Conservation (phyloP, 2,797 vertebrate genomes). For the Channa striata region DNA sequence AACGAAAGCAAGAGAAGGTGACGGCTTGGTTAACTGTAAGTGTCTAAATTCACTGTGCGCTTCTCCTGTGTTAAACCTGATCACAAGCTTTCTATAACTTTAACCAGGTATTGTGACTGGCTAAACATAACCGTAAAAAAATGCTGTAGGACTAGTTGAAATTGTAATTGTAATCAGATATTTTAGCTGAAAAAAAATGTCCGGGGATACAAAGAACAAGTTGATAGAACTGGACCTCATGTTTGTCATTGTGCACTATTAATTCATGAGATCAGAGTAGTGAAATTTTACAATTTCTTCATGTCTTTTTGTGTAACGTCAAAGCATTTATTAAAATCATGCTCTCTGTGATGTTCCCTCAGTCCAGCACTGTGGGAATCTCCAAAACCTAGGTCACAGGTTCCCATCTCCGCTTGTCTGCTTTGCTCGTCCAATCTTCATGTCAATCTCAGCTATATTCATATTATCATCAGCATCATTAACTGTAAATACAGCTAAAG, state of each 20-base stretch:
- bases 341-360: neutral
- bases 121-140: no score
- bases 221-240: neutral
- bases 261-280: neutral
- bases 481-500: slow-evolving; percentile 5
- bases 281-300: neutral
- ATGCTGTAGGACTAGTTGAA: no score
- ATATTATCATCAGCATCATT: slow-evolving; percentile 12
- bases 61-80: no score
- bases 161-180: no score
- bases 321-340: neutral
- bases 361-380: neutral
- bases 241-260: neutral
- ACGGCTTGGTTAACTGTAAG: no score
- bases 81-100: no score
- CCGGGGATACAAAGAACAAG: neutral
- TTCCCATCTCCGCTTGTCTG: neutral
- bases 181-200: neutral
- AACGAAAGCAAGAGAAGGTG: no score
- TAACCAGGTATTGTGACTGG: no score
- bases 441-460: neutral
- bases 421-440: neutral
- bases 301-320: no score
- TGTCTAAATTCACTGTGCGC: no score
- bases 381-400: neutral